phyloP scores from a whole-genome alignment of 2,113 vertebrate genomes.

The Etheostoma cragini region DNA sequence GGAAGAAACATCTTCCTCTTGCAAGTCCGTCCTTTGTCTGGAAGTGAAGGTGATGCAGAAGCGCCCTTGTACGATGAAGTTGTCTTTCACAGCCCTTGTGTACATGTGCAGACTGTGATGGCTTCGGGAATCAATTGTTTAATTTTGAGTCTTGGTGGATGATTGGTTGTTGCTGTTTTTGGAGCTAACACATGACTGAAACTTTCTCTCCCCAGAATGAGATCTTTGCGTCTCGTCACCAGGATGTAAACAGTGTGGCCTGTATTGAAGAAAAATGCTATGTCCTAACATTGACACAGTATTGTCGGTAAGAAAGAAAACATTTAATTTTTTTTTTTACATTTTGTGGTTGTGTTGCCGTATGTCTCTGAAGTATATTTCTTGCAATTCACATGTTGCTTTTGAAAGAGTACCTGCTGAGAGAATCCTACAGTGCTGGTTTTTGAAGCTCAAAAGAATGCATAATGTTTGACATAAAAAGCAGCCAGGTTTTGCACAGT shows the following conservation, averaged over 20 bases:
- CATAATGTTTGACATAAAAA: constrained; percentile 1
- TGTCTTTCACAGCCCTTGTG: neutral
- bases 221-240: constrained; percentile 97
- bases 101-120: neutral
- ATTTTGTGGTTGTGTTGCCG: neutral
- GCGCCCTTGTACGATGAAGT: neutral
- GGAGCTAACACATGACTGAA: neutral
- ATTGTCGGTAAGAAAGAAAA: constrained; percentile 91
- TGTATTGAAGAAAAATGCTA: constrained; percentile 99
- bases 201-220: constrained; percentile 88
- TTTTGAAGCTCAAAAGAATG: neutral
- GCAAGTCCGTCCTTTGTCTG: neutral
- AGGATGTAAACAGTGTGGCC: constrained; percentile 98
- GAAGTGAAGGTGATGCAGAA: neutral
- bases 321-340: neutral
- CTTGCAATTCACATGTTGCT: neutral
- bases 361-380: constrained; percentile 3
- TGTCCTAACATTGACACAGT: constrained; percentile 97
- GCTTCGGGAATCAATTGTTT: neutral
- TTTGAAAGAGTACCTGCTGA: constrained; percentile 6
- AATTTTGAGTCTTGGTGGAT: neutral
- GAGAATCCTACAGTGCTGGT: neutral
- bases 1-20: constrained; percentile 21
- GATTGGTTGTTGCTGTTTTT: constrained; percentile 5
- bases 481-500: neutral